A percentile compares a stretch with the other conserved stretches of the same genome.
phyloP scores from a whole-genome alignment of 2,113 vertebrate genomes.

The Ceuthmochares aereus region DNA sequence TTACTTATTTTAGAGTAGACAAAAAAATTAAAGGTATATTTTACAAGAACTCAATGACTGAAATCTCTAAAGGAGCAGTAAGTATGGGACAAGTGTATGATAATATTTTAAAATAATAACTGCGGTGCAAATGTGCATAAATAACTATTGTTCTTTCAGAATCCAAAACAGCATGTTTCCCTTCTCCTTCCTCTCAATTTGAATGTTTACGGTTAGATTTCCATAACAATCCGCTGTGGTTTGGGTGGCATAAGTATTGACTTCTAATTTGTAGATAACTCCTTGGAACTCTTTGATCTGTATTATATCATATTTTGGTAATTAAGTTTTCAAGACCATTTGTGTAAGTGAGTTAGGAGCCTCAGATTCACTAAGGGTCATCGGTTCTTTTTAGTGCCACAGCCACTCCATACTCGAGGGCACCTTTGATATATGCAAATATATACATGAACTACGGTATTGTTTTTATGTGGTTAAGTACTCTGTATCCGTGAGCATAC shows the following conservation, averaged over 20 bases:
- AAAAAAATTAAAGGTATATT: slow-evolving; percentile 55
- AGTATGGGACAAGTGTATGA: background rate
- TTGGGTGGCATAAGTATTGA: background rate
- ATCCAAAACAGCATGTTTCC: background rate
- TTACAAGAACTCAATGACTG: slow-evolving; percentile 48
- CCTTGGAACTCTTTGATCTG: background rate
- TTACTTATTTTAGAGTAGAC: slow-evolving; percentile 60
- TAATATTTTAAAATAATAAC: background rate
- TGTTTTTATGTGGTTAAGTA: background rate
- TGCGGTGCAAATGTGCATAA: background rate
- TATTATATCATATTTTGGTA: background rate
- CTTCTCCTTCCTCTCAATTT: background rate
- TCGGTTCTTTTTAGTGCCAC: background rate
- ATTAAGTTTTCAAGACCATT: background rate
- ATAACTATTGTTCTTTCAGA: background rate
- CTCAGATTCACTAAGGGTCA: background rate
- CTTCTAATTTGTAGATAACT: background rate
- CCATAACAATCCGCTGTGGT: background rate
- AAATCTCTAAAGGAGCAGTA: slow-evolving; percentile 13
- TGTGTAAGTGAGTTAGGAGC: background rate
- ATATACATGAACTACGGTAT: background rate
- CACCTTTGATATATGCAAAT: background rate
- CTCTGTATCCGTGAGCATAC: background rate
- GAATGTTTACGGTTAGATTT: background rate
- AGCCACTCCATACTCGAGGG: background rate